Conservation (phyloP, 2,113 vertebrate genomes). For the Alethe castanea region DNA sequence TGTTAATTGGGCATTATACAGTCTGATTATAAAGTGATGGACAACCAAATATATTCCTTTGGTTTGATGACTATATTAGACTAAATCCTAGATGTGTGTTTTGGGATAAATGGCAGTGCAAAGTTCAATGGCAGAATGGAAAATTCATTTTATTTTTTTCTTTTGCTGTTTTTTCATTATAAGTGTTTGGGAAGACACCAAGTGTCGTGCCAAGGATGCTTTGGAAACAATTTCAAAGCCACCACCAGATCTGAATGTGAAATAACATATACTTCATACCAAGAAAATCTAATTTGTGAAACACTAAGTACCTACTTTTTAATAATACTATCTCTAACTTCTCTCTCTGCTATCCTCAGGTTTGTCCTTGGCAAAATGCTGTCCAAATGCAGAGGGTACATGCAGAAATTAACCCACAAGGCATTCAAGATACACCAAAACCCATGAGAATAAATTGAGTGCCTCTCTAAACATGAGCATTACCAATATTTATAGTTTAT, state of each 20-base stretch:
- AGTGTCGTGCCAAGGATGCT: background rate
- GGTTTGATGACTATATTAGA: rapidly evolving
- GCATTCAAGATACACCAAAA: background rate
- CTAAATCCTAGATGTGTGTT: background rate
- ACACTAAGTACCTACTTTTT: background rate
- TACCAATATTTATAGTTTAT: background rate
- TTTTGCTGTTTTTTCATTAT: background rate
- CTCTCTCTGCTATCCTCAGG: background rate
- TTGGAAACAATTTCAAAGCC: background rate
- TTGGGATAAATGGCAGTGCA: background rate
- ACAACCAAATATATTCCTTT: background rate
- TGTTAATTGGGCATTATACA: background rate
- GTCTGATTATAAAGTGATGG: background rate
- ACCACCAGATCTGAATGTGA: background rate
- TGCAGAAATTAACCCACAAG: background rate
- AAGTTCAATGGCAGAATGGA: background rate
- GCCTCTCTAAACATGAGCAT: rapidly evolving
- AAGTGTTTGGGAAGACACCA: background rate
- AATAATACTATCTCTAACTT: background rate
- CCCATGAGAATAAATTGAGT: background rate
- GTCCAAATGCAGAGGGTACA: background rate
- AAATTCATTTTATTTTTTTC: background rate
- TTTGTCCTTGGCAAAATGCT: background rate
- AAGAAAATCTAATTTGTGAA: background rate
- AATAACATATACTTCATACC: background rate